Evolutionary conservation across 2,888 invertebrate species (phyloP).

Genomic region (Parascotia fuliginaria): DNA sequence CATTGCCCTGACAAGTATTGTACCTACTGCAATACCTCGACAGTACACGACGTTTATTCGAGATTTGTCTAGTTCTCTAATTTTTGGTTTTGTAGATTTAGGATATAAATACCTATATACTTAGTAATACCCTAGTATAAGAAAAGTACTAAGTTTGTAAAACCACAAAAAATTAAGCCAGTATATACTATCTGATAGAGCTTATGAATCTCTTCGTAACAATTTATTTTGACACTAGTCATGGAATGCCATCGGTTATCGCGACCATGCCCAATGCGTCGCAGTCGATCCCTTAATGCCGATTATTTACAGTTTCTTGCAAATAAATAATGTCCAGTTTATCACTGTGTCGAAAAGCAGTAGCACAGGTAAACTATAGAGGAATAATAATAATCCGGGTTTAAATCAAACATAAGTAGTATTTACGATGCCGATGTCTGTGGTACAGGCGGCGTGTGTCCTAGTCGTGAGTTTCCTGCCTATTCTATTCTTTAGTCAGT

Average conservation of each 20-base stretch:
- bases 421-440: slow-evolving; percentile 49
- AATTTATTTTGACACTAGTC: slow-evolving; percentile 37
- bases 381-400: slow-evolving; percentile 50
- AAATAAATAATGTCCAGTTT: slow-evolving; percentile 42
- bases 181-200: slow-evolving; percentile 15
- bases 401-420: slow-evolving; percentile 59
- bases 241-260: slow-evolving; percentile 22
- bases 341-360: slow-evolving; percentile 49
- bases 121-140: too few relatives aligned
- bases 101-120: too few relatives aligned
- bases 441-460: slow-evolving; percentile 14
- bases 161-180: too few relatives aligned
- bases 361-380: slow-evolving; percentile 37
- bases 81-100: too few relatives aligned
- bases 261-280: slow-evolving; percentile 21
- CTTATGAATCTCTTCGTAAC: slow-evolving; percentile 19
- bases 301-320: slow-evolving; percentile 43
- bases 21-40: too few relatives aligned
- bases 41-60: too few relatives aligned
- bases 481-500: slow-evolving; percentile 8
- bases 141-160: too few relatives aligned
- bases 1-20: too few relatives aligned
- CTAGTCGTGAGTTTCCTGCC: slow-evolving; percentile 1
- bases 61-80: too few relatives aligned
- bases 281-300: slow-evolving; percentile 31